Percentiles rank a stretch among this genome's conserved stretches.
Evolutionary conservation across 1,140 invertebrate species (phyloP).

Genomic region (Oscheius sp.): DNA sequence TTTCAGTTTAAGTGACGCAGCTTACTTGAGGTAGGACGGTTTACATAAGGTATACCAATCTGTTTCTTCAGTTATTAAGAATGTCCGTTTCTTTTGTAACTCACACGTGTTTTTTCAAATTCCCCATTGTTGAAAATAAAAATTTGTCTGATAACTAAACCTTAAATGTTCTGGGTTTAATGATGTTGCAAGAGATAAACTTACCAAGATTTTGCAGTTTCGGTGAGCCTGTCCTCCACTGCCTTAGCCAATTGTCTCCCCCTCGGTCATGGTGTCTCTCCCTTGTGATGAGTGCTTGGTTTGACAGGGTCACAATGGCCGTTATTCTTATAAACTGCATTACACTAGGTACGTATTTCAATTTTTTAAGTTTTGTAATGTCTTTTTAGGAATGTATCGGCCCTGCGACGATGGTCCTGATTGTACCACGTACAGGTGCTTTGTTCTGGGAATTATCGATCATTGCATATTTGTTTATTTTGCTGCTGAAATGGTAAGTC

Average conservation of each 20-base stretch:
- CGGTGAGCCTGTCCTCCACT: slow-evolving; percentile 67
- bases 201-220: too few relatives aligned
- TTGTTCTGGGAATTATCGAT: slow-evolving; percentile 89
- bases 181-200: too few relatives aligned
- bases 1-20: too few relatives aligned
- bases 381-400: slow-evolving; percentile 78
- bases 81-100: too few relatives aligned
- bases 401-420: slow-evolving; percentile 81
- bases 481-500: slow-evolving; percentile 67
- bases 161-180: too few relatives aligned
- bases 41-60: too few relatives aligned
- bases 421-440: slow-evolving; percentile 84
- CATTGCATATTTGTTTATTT: slow-evolving; percentile 98
- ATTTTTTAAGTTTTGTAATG: slow-evolving; percentile 6
- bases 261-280: slow-evolving; percentile 86
- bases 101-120: too few relatives aligned
- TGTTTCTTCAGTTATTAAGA: too few relatives aligned
- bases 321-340: slow-evolving; percentile 97
- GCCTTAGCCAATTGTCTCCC: slow-evolving; percentile 79
- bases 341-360: slow-evolving; percentile 74
- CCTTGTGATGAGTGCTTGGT: slow-evolving; percentile 97
- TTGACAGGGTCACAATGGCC: slow-evolving; percentile 95
- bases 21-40: too few relatives aligned
- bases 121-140: too few relatives aligned
- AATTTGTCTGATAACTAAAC: too few relatives aligned